phyloP scores from a whole-genome alignment of 1,140 invertebrate species.

The Papilio polyxenes region DNA sequence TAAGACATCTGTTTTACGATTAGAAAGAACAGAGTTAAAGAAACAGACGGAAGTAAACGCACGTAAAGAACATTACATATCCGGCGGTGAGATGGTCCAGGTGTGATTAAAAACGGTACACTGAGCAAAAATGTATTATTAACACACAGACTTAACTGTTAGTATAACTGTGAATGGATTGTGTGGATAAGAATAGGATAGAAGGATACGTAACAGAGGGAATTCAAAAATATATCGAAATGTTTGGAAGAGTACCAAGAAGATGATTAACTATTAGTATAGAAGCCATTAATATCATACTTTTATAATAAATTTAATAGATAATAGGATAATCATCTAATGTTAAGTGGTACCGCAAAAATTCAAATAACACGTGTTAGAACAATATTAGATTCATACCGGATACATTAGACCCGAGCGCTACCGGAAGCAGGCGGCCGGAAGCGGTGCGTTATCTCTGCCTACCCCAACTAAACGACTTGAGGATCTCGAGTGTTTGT shows the following conservation, averaged over 20 bases:
- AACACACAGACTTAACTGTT: background rate
- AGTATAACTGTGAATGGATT: no score
- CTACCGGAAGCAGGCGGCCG: slow-evolving; percentile 21
- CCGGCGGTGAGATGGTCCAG: background rate
- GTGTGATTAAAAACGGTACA: background rate
- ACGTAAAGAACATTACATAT: background rate
- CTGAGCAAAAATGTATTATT: background rate
- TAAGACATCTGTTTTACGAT: background rate
- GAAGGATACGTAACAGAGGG: no score
- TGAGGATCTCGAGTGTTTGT: slow-evolving; percentile 21
- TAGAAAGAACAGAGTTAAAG: background rate
- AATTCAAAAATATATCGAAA: no score
- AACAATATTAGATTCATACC: background rate
- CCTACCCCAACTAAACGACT: background rate
- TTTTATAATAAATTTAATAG: no score
- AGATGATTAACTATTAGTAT: no score
- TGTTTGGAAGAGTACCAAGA: no score
- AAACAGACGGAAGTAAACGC: background rate
- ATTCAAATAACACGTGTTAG: background rate
- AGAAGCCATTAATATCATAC: no score
- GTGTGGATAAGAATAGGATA: no score
- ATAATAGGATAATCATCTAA: background rate
- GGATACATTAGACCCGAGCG: background rate
- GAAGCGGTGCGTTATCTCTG: slow-evolving; percentile 22
- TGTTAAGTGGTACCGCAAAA: background rate